Conservation (phyloP, 2,888 invertebrate species). For the Polylopha cassiicola region DNA sequence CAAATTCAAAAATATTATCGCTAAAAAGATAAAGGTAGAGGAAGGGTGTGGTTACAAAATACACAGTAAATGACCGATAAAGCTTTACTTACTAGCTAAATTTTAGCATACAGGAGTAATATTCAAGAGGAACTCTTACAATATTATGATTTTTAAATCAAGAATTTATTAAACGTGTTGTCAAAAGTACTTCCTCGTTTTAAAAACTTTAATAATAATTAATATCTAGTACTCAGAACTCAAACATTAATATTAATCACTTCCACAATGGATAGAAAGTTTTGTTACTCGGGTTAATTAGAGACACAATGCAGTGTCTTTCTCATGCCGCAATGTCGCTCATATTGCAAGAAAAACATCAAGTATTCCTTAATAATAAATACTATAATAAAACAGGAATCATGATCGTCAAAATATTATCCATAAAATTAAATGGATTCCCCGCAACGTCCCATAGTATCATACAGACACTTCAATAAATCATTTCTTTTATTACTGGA, state of each 20-base stretch:
- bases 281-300: constrained; percentile 16
- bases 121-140: no score
- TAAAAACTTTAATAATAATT: constrained; percentile 12
- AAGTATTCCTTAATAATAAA: no score
- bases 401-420: not conserved
- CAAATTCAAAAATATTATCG: constrained; percentile 18
- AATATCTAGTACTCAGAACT: not conserved
- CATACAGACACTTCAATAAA: constrained; percentile 59
- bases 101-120: no score
- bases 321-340: not conserved
- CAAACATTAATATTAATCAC: constrained; percentile 13
- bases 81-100: no score
- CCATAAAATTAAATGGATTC: constrained; percentile 25
- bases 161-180: no score
- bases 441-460: constrained; percentile 36
- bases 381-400: not conserved
- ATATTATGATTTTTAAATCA: no score
- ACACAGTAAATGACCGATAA: constrained; percentile 40
- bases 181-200: constrained; percentile 2
- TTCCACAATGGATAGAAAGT: constrained; percentile 20
- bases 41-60: constrained; percentile 36
- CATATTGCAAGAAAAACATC: not conserved
- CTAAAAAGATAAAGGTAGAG: constrained; percentile 26
- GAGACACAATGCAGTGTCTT: constrained; percentile 3
- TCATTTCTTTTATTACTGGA: constrained; percentile 59